Evolutionary conservation across 2,113 vertebrate species (phyloP).

Genomic region (Lonchura striata): DNA sequence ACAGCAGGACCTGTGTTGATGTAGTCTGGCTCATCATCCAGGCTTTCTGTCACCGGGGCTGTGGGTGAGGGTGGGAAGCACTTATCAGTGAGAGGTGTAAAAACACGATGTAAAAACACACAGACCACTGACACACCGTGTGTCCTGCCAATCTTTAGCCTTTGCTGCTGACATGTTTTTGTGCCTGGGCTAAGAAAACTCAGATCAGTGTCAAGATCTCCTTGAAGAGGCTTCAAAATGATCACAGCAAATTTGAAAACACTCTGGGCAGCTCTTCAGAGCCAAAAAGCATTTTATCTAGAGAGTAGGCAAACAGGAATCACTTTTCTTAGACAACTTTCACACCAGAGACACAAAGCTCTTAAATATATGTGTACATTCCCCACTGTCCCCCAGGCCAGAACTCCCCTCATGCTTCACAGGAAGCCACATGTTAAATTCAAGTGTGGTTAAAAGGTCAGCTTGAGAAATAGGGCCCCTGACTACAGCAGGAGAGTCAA

Average conservation of each 20-base stretch:
- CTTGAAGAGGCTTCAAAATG: not conserved
- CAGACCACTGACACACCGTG: rapidly evolving
- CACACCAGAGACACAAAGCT: not conserved
- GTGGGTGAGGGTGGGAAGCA: not conserved
- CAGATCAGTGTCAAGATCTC: not conserved
- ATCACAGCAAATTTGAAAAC: not conserved
- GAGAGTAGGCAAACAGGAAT: not conserved
- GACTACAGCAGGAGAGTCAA: rapidly evolving
- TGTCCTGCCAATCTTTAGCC: rapidly evolving
- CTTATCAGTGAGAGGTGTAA: not conserved
- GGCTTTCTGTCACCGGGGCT: not conserved
- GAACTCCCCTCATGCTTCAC: not conserved
- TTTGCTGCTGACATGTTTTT: rapidly evolving
- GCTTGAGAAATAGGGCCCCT: not conserved
- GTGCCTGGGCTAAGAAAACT: not conserved
- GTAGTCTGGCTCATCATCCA: slow-evolving; percentile 65
- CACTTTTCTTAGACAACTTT: not conserved
- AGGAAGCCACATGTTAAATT: not conserved
- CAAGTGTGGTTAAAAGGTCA: not conserved
- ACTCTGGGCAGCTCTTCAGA: not conserved
- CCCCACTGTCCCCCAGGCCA: not conserved
- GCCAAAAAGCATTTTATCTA: not conserved
- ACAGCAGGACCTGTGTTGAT: slow-evolving; percentile 37
- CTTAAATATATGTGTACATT: not conserved
- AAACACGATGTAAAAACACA: not conserved